Conservation (phyloP, 2,113 vertebrate genomes). For the Xenopus laevis region DNA sequence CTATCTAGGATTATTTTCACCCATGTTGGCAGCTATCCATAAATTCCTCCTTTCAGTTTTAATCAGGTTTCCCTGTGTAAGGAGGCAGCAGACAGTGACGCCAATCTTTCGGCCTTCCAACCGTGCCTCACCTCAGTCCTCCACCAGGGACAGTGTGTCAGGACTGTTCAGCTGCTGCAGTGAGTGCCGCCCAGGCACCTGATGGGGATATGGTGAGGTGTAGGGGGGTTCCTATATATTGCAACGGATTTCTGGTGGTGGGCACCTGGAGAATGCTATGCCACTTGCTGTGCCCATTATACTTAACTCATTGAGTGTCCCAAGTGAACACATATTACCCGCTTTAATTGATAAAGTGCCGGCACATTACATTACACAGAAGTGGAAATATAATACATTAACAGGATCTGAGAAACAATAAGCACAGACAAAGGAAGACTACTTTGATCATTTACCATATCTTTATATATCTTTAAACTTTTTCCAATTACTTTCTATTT, state of each 20-base stretch:
- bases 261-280: conserved; percentile 63
- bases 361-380: no score
- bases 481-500: no score
- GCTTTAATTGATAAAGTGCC: no score
- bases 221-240: conserved; percentile 94
- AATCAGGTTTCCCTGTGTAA: conserved; percentile 81
- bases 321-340: no score
- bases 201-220: conserved; percentile 87
- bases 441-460: no score
- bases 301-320: conserved; percentile 7
- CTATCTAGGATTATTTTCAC: conserved; percentile 32
- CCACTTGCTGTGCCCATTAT: conserved; percentile 15
- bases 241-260: conserved; percentile 96
- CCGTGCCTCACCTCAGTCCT: conserved; percentile 86
- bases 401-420: background rate
- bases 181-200: conserved; percentile 89
- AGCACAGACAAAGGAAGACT: no score
- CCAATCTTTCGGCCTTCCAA: conserved; percentile 78
- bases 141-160: conserved; percentile 88
- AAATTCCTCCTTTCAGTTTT: conserved; percentile 85
- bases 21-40: conserved; percentile 62
- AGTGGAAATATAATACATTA: background rate
- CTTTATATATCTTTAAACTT: no score
- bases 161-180: conserved; percentile 91
- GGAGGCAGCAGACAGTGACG: conserved; percentile 82